phyloP scores from a whole-genome alignment of 2,888 invertebrate species.

The Candidula unifasciata region DNA sequence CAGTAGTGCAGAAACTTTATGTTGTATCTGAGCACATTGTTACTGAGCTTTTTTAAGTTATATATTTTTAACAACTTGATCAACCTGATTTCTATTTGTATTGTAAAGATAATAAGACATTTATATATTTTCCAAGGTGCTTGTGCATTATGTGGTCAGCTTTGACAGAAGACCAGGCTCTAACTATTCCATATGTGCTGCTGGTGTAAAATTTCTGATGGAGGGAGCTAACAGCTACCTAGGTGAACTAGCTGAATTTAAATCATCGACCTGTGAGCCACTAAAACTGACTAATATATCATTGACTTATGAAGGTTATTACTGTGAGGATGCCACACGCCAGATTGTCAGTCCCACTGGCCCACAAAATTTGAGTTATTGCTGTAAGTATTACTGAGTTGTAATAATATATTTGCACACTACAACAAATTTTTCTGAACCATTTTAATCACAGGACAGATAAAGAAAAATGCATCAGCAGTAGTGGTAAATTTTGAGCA shows the following conservation, averaged over 20 bases:
- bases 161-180: slow-evolving; percentile 10
- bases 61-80: background rate
- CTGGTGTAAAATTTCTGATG: background rate
- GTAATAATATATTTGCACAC: background rate
- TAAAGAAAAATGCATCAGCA: no score
- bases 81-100: no score
- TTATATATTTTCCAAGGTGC: slow-evolving; percentile 7
- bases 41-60: background rate
- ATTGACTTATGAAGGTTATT: background rate
- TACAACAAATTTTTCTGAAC: no score
- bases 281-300: background rate
- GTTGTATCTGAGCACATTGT: no score
- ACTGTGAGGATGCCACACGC: slow-evolving; percentile 11
- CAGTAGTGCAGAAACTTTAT: no score
- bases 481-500: no score
- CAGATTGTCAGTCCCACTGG: background rate
- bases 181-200: slow-evolving; percentile 21
- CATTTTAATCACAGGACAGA: no score
- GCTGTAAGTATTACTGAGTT: slow-evolving; percentile 17
- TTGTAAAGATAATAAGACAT: background rate
- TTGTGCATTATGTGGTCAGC: slow-evolving; percentile 17
- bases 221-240: background rate
- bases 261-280: background rate
- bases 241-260: background rate
- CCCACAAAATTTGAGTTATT: background rate